phyloP scores from a whole-genome alignment of 2,797 vertebrate species.

The Phrynocephalus vlangalii region DNA sequence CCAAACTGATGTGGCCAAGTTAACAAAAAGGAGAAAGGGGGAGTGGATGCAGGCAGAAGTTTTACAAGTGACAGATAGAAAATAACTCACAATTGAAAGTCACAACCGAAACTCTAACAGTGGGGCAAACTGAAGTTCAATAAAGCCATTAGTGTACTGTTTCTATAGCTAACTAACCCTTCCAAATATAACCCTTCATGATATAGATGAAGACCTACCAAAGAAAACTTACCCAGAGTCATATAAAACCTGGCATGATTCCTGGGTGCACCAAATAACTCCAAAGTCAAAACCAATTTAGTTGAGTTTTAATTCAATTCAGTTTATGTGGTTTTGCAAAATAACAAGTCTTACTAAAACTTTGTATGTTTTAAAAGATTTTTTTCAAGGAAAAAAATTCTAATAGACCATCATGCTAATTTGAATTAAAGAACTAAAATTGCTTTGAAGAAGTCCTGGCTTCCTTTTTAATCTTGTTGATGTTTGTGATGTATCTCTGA shows the following conservation, averaged over 20 bases:
- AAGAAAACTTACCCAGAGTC: neutral
- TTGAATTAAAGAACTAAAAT: conserved; percentile 15
- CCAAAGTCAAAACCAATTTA: neutral
- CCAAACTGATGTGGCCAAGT: too few relatives aligned
- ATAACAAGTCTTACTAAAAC: neutral
- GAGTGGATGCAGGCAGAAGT: too few relatives aligned
- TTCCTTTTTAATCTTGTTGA: neutral
- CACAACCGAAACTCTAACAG: too few relatives aligned
- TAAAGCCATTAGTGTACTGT: neutral
- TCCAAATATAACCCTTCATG: neutral
- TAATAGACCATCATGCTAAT: neutral
- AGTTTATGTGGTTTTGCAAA: neutral
- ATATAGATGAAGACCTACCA: neutral
- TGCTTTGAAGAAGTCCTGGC: neutral
- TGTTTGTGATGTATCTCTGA: conserved; percentile 7
- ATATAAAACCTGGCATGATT: neutral
- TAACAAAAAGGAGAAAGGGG: too few relatives aligned
- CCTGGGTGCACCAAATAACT: neutral
- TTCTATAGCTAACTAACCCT: neutral
- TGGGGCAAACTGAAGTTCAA: too few relatives aligned
- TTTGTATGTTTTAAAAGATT: neutral
- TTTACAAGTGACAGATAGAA: too few relatives aligned
- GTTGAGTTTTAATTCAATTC: neutral
- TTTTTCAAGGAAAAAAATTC: neutral
- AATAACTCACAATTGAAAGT: too few relatives aligned